These are phyloP conservation scores for Petromus typicus DNA, from an alignment of 2,113 vertebrate species.

Conservation along the genomic window DNA sequence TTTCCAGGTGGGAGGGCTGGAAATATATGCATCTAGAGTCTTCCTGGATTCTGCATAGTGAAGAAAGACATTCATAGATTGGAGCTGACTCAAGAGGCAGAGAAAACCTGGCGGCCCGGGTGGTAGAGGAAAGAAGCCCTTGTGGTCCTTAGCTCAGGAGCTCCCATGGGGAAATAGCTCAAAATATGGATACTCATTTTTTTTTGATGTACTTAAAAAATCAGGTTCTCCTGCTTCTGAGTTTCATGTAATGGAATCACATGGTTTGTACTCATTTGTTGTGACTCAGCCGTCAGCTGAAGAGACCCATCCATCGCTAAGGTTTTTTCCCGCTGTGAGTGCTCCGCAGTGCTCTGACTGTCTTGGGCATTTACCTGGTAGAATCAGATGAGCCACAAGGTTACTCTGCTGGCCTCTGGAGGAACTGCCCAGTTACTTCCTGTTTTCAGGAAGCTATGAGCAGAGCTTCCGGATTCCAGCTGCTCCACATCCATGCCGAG, in stretches of 20 bases:
- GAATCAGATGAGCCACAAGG: background rate
- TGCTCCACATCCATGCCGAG: background rate
- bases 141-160: background rate
- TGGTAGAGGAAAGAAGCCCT: background rate
- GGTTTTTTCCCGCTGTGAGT: background rate
- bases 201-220: background rate
- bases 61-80: background rate
- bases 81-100: background rate
- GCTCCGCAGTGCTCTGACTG: background rate
- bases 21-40: background rate
- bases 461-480: background rate
- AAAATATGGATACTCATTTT: background rate
- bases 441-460: background rate
- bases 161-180: background rate
- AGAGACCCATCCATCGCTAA: background rate
- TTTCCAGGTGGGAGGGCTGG: background rate
- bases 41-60: background rate
- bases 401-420: background rate
- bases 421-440: background rate
- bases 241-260: background rate
- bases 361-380: background rate
- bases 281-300: too few species aligned
- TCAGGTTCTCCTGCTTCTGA: background rate
- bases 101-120: background rate
- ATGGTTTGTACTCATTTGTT: background rate